Evolutionary conservation across 2,113 vertebrate species (phyloP).

Genomic region (Vulpes vulpes): DNA sequence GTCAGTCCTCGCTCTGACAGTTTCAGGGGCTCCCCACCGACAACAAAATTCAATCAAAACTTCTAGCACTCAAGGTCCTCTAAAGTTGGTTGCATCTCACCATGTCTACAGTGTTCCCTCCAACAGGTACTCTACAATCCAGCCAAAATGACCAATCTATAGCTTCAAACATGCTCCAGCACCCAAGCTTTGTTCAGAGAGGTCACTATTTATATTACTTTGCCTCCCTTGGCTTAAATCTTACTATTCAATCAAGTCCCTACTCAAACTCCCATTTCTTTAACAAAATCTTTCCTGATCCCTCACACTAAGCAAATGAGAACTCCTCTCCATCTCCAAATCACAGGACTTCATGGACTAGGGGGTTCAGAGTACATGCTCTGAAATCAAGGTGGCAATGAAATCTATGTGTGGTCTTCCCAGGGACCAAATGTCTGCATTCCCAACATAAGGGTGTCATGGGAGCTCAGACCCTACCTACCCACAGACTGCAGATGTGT

Average conservation of each 20-base stretch:
- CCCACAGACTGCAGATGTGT: background rate
- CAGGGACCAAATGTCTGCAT: background rate
- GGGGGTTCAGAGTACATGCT: background rate
- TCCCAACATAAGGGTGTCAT: background rate
- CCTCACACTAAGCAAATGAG: background rate
- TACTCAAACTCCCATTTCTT: background rate
- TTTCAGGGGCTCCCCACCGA: background rate
- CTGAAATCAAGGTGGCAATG: conserved; percentile 33
- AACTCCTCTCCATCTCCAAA: background rate
- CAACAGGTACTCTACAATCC: background rate
- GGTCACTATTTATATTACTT: background rate
- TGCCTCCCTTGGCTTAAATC: background rate
- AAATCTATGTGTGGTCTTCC: background rate
- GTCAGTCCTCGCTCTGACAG: background rate
- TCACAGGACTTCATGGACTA: background rate
- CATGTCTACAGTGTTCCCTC: background rate
- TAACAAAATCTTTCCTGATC: background rate
- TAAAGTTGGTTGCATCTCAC: background rate
- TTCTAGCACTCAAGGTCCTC: background rate
- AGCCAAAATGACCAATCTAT: background rate
- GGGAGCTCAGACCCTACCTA: background rate
- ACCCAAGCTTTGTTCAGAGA: background rate
- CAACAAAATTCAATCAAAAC: background rate
- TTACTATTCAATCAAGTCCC: background rate
- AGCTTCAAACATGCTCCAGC: background rate